Evolutionary conservation across 2,888 invertebrate genomes (phyloP).

Genomic region (Mesorhabditis spiculigera): DNA sequence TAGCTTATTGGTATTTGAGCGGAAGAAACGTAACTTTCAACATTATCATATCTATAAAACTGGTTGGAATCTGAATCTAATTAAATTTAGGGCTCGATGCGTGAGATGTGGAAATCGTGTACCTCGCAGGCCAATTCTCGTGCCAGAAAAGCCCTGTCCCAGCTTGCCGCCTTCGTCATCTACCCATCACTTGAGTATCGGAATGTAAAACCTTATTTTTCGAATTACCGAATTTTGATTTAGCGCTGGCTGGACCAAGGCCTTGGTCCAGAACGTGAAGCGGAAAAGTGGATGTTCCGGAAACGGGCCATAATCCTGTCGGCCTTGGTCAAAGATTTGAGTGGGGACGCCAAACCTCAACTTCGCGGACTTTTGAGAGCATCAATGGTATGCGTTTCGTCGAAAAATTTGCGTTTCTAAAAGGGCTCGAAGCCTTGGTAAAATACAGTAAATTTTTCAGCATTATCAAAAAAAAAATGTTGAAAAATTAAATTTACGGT

Average conservation of each 20-base stretch:
- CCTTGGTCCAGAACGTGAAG: neutral
- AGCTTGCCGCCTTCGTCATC: neutral
- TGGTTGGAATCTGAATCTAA: too few species aligned
- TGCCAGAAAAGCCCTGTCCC: neutral
- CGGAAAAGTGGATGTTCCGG: slow-evolving; percentile 6
- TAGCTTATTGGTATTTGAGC: too few species aligned
- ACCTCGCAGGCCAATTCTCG: neutral
- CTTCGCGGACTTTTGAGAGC: neutral
- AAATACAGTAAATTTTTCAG: too few species aligned
- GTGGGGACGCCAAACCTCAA: neutral
- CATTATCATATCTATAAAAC: too few species aligned
- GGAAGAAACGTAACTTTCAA: too few species aligned
- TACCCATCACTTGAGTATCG: neutral
- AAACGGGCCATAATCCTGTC: neutral
- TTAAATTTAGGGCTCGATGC: slow-evolving; percentile 3
- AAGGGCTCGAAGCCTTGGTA: too few species aligned
- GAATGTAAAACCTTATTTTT: neutral
- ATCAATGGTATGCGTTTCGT: neutral
- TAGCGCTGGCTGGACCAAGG: neutral
- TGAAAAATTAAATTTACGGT: too few species aligned
- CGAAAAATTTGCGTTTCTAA: too few species aligned
- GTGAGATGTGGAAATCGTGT: slow-evolving; percentile 5
- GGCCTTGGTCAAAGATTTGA: neutral
- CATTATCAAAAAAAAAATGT: too few species aligned
- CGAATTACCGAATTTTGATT: neutral